These are phyloP conservation scores for Galerucella pusilla DNA, from an alignment of 2,888 invertebrate species.

Conservation along the genomic window DNA sequence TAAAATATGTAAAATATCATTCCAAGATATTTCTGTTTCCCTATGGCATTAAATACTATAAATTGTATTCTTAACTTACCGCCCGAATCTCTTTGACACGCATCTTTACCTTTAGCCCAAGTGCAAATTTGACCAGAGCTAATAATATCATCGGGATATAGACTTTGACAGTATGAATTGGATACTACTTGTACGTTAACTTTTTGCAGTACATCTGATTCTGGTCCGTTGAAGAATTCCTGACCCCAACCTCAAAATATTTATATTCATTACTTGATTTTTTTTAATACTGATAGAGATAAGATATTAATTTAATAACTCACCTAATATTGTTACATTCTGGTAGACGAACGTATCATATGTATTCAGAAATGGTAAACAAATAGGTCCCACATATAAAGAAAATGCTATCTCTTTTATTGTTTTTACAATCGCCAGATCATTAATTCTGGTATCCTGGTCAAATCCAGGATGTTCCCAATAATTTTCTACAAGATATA, in stretches of 20 bases:
- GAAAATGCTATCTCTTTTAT: conserved; percentile 64
- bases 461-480: conserved; percentile 64
- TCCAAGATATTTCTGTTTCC: no score
- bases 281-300: no score
- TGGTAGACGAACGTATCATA: conserved; percentile 59
- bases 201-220: conserved; percentile 67
- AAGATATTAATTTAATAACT: conserved; percentile 34
- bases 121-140: conserved; percentile 57
- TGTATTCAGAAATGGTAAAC: conserved; percentile 71
- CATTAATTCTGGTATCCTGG: conserved; percentile 60
- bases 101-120: conserved; percentile 51
- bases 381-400: conserved; percentile 70
- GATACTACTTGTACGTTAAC: conserved; percentile 68
- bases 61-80: conserved; percentile 27
- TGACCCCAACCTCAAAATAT: conserved; percentile 73
- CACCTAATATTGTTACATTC: conserved; percentile 66
- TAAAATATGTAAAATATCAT: no score
- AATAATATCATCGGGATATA: conserved; percentile 43
- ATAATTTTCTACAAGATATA: conserved; percentile 57
- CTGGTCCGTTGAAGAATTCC: conserved; percentile 65
- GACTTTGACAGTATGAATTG: conserved; percentile 63
- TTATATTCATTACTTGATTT: not conserved
- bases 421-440: conserved; percentile 69
- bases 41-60: no score
- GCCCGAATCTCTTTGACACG: conserved; percentile 57